A percentile compares a stretch with the other conserved stretches of the same genome.
phyloP scores from a whole-genome alignment of 2,888 invertebrate genomes.

The Apoda limacodes region DNA sequence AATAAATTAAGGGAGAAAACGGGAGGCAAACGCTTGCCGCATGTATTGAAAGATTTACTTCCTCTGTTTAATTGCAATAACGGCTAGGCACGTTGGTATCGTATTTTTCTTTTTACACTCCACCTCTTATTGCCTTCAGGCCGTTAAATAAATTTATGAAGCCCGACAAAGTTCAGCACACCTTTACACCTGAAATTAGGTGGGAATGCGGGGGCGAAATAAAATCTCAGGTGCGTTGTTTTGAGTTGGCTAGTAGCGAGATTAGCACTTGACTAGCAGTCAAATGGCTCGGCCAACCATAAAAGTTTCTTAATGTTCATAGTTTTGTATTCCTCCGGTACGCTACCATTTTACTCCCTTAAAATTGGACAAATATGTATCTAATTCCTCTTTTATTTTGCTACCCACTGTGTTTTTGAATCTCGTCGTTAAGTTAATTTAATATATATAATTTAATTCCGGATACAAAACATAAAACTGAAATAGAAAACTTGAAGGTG shows the following conservation, averaged over 20 bases:
- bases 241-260: conserved; percentile 35
- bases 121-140: conserved; percentile 68
- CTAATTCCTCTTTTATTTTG: too few species aligned
- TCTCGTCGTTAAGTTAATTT: too few species aligned
- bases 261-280: conserved; percentile 62
- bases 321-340: conserved; percentile 46
- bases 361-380: conserved; percentile 38
- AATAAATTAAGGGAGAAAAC: conserved; percentile 65
- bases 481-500: too few species aligned
- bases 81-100: conserved; percentile 70
- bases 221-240: conserved; percentile 66
- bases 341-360: conserved; percentile 47
- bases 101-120: conserved; percentile 70
- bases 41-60: conserved; percentile 71
- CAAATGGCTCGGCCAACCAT: conserved; percentile 57
- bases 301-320: conserved; percentile 65
- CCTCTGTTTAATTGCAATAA: conserved; percentile 71
- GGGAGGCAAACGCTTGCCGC: conserved; percentile 58
- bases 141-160: conserved; percentile 71
- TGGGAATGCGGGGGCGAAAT: conserved; percentile 61
- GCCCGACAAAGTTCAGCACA: conserved; percentile 67
- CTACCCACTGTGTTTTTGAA: too few species aligned
- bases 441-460: too few species aligned
- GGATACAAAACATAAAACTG: too few species aligned
- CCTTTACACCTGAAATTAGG: conserved; percentile 61